Percentiles rank a stretch among this genome's conserved stretches.
Conservation (phyloP, 2,797 vertebrate genomes). For the Oophaga sylvatica region DNA sequence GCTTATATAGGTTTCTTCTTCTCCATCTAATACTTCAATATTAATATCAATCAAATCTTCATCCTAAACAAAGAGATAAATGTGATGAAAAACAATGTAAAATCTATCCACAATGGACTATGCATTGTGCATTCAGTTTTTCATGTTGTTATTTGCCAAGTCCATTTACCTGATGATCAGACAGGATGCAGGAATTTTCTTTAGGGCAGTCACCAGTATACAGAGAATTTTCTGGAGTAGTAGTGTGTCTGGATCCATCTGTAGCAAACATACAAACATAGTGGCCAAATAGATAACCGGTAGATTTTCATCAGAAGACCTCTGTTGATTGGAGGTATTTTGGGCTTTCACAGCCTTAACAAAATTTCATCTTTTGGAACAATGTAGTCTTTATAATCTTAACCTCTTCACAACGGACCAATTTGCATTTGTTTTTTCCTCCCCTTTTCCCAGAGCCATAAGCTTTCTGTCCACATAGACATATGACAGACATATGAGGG, state of each 20-base stretch:
- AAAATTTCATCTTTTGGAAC: no score
- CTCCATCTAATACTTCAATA: neutral
- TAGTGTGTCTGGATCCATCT: neutral
- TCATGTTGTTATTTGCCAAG: neutral
- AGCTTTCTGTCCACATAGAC: no score
- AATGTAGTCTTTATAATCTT: no score
- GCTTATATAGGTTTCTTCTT: neutral
- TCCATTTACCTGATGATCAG: neutral
- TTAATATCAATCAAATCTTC: neutral
- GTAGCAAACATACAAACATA: neutral
- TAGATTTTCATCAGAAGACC: no score
- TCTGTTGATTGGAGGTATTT: no score
- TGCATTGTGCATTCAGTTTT: neutral
- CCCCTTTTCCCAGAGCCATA: no score
- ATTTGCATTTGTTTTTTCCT: no score
- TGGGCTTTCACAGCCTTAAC: no score
- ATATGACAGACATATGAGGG: no score
- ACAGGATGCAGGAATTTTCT: neutral
- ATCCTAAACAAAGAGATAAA: neutral
- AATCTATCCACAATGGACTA: no score
- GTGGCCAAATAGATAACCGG: neutral
- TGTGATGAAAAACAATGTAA: neutral
- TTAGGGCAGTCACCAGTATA: neutral
- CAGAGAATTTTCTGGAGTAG: neutral
- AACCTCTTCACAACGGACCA: no score